Conservation (phyloP, 1,140 invertebrate genomes). For the Listronotus oregonensis region DNA sequence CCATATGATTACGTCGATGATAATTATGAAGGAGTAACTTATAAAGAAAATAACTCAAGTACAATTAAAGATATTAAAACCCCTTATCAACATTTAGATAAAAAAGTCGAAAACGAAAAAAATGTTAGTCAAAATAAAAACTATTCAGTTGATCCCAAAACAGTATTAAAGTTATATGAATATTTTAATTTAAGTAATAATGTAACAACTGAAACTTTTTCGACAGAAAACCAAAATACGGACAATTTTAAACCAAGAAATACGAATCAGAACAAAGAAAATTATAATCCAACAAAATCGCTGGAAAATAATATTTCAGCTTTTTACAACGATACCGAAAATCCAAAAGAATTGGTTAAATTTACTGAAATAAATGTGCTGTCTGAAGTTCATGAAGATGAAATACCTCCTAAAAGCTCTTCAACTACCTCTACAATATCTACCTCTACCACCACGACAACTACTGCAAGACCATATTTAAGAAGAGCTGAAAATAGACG, state of each 20-base stretch:
- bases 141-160: neutral
- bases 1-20: conserved; percentile 61
- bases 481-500: conserved; percentile 2
- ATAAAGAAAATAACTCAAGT: conserved; percentile 11
- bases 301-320: too few species aligned
- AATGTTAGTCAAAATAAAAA: neutral
- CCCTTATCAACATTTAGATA: neutral
- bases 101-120: neutral
- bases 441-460: conserved; percentile 1
- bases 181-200: conserved; percentile 14
- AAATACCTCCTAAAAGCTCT: neutral
- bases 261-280: too few species aligned
- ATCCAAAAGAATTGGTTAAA: neutral
- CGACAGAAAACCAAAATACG: too few species aligned
- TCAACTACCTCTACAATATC: neutral
- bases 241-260: too few species aligned
- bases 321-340: too few species aligned
- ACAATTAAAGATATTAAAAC: neutral
- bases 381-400: conserved; percentile 16
- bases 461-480: conserved; percentile 3
- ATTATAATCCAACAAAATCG: too few species aligned
- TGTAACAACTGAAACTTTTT: neutral
- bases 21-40: conserved; percentile 59
- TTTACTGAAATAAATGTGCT: conserved; percentile 16
- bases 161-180: conserved; percentile 5